phyloP scores from a whole-genome alignment of 2,113 vertebrate species.

The Aptenodytes patagonicus region DNA sequence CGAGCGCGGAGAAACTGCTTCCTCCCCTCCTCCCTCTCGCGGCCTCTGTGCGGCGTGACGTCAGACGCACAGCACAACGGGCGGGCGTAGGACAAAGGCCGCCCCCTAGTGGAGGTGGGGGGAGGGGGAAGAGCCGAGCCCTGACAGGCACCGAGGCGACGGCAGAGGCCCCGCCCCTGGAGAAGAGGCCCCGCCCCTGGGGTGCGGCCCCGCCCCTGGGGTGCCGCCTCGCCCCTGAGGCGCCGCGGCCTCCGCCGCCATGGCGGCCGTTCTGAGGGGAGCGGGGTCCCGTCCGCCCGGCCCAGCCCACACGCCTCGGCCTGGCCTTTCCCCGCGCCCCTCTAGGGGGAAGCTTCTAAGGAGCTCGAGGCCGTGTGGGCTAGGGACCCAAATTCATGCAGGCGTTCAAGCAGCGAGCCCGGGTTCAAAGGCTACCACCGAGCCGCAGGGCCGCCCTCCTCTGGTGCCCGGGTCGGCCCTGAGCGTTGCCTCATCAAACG shows the following conservation, averaged over 20 bases:
- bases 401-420: too few relatives aligned
- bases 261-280: accelerated
- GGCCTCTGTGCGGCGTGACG: background rate
- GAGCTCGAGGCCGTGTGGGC: background rate
- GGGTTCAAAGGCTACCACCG: background rate
- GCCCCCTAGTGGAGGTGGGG: background rate
- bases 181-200: too few relatives aligned
- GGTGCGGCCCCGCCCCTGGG: background rate
- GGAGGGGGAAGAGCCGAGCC: accelerated
- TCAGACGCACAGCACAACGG: background rate
- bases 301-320: accelerated
- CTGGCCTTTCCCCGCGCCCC: accelerated
- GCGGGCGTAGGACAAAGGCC: background rate
- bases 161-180: background rate
- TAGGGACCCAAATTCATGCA: accelerated
- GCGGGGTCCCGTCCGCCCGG: accelerated
- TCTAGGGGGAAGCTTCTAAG: accelerated
- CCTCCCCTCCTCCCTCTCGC: background rate
- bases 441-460: too few relatives aligned
- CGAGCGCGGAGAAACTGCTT: accelerated
- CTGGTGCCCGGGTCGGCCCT: background rate
- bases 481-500: accelerated
- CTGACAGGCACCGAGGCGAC: background rate
- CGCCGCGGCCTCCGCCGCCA: accelerated
- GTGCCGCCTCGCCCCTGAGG: accelerated